Base-by-base conservation (phyloP, 2,888 invertebrate genomes). In the Drosophila pegasa region DNA sequence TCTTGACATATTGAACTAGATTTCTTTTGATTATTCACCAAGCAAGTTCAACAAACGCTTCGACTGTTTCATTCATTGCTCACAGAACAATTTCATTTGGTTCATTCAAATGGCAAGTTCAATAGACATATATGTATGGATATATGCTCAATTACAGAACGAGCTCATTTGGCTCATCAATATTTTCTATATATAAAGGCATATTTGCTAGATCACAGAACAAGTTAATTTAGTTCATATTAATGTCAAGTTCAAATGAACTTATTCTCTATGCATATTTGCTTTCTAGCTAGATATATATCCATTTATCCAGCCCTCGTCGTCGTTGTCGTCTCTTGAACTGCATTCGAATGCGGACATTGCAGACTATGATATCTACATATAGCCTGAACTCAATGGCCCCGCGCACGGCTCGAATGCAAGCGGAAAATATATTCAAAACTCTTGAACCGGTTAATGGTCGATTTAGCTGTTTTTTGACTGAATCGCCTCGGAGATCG, bases 391-490 rank as follows among this genome's bases (percentile, higher is more conserved):
- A 72, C 33, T 52, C 74, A 76, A 60, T 62, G 77, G 55, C 56
- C 69, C 62, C 41, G 43, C 50, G 16, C n/a, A 22, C 4, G 14
- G 41, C 8, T n/a, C n/a, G 16, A 8, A 33, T 33, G 27, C 31
- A 65, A 52, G 68, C 38, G 31, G 22, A 10, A 50, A 9, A 25
- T n/a, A 10, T 12, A 16, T 43, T 16, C 2, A 43, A 14, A 20
- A 20, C 1, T 8, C 48, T 35, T 54, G 55, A 70, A 81, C 78
- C 85, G 85, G 85, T 81, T 87, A 69, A 84, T 70, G 87, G 57
- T 70, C 79, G 76, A 62, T 77, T 81, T 76, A 84, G 74, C 65
- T 71, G 85, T 81, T 82, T 76, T 81, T 84, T 87, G 71, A 81
- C 82, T 78, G 71, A 60, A 55, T 73, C 45, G 45, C 41, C 29